A percentile compares a stretch with the other conserved stretches of the same genome.
Evolutionary conservation across 2,888 invertebrate genomes (phyloP).

Genomic region (Gastrophysa polygoni): DNA sequence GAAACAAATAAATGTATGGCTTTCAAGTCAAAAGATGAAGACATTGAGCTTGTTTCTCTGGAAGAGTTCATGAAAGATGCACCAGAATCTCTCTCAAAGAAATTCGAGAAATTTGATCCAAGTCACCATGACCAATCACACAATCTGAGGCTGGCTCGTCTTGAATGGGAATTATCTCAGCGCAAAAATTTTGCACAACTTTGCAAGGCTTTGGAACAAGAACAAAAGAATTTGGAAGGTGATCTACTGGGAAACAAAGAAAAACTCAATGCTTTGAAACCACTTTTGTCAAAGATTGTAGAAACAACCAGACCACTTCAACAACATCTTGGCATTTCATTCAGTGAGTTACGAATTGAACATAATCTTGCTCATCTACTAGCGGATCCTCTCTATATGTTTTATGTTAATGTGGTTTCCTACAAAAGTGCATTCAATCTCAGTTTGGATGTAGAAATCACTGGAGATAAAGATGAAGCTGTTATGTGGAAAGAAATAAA

Average conservation of each 20-base stretch:
- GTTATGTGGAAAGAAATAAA: slow-evolving; percentile 61
- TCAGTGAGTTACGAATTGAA: slow-evolving; percentile 80
- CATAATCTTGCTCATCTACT: slow-evolving; percentile 76
- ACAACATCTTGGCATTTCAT: slow-evolving; percentile 80
- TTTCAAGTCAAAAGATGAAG: slow-evolving; percentile 95
- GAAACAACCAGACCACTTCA: slow-evolving; percentile 88
- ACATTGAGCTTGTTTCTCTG: slow-evolving; percentile 83
- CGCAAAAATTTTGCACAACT: slow-evolving; percentile 81
- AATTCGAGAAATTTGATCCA: slow-evolving; percentile 48
- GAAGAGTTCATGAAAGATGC: slow-evolving; percentile 85
- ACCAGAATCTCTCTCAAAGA: slow-evolving; percentile 61
- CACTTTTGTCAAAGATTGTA: slow-evolving; percentile 73
- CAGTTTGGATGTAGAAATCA: slow-evolving; percentile 61
- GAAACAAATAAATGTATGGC: slow-evolving; percentile 95
- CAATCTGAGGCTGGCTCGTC: slow-evolving; percentile 79
- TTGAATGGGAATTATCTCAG: slow-evolving; percentile 92
- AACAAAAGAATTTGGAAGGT: slow-evolving; percentile 76
- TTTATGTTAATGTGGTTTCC: slow-evolving; percentile 84
- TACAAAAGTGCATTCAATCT: slow-evolving; percentile 77
- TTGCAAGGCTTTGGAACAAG: slow-evolving; percentile 75
- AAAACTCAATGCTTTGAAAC: slow-evolving; percentile 80
- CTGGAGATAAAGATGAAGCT: slow-evolving; percentile 76
- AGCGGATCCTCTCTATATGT: slow-evolving; percentile 82
- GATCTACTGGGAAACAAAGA: slow-evolving; percentile 52
- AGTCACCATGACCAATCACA: slow-evolving; percentile 67